phyloP scores from a whole-genome alignment of 2,888 invertebrate genomes.

The Agrotis puta region DNA sequence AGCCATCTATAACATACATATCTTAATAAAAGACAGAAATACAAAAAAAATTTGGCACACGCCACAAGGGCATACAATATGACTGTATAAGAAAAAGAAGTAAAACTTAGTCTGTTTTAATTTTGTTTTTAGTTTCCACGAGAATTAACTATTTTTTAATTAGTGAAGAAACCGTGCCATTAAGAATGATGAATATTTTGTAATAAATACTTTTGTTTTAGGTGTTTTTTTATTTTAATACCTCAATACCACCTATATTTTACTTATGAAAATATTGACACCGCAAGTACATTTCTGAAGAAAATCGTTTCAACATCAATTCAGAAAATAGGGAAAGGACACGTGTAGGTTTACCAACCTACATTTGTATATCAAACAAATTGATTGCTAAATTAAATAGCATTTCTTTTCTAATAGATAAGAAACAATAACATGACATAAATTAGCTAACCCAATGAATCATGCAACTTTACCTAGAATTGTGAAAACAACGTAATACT shows the following conservation, averaged over 20 bases:
- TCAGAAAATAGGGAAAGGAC: neutral
- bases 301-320: neutral
- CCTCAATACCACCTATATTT: no score
- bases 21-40: no score
- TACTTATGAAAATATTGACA: neutral
- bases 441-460: constrained; percentile 53
- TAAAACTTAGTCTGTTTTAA: no score
- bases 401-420: constrained; percentile 40
- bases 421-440: constrained; percentile 40
- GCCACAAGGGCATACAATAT: no score
- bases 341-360: neutral
- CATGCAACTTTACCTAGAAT: constrained; percentile 49
- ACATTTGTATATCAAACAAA: neutral
- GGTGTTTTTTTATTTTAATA: constrained; percentile 6
- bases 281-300: neutral
- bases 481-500: constrained; percentile 59
- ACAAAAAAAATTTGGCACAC: no score
- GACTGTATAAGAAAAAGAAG: no score
- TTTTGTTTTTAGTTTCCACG: constrained; percentile 17
- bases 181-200: constrained; percentile 26
- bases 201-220: constrained; percentile 31
- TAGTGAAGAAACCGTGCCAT: constrained; percentile 51
- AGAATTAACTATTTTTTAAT: constrained; percentile 13
- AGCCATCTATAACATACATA: no score
- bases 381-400: constrained; percentile 10